Base-by-base conservation (phyloP, 2,113 vertebrate genomes). In the Anser cygnoides region DNA sequence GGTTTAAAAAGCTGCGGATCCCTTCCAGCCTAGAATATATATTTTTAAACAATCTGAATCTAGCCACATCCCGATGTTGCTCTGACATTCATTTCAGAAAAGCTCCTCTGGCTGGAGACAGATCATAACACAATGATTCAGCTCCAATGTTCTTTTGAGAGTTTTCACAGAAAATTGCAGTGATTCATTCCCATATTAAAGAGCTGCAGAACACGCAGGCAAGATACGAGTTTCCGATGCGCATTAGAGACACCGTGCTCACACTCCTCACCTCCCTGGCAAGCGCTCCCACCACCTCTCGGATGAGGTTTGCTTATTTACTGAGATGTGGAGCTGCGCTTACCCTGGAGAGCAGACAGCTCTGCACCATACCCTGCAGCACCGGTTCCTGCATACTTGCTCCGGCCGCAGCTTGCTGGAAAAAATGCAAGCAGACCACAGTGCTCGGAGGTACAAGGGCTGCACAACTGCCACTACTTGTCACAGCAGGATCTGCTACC, bases 301-400 rank as follows among this genome's bases (percentile, higher is more conserved):
- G n/a, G 9, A 15, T 23, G 25, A 26, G 43, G 10, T n/a, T 21
- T 50, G 37, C 43, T 4, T 1, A 41, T 65, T 55, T 17, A 33
- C 31, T 43, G 39, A 78, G 77, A 54, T 8, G 8, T 58, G 21
- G 18, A 13, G 6, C 26, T 2, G 43, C 41, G 29, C 61, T 9
- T 19, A 1, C n/a, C 1, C 18, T 2, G 1, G 20, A 8, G 23
- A 41, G n/a, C 23, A 7, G 49, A 3, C 0, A 10, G 16, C 77
- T 11, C n/a, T 13, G 67, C 41, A 7, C 5, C 28, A 19, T 22
- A 44, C 28, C 41, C 58, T 14, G 20, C 35, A 17, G 54, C 78
- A 15, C 20, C 2, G 6, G 33, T 9, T 7, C 43, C 33, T 11
- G 46, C 25, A 2, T 7, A 11, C 57, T 33, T 4, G 46, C n/a